A percentile compares a stretch with the other conserved stretches of the same genome.
Conservation (phyloP, 2,888 invertebrate genomes). For the Xylophagus ater region DNA sequence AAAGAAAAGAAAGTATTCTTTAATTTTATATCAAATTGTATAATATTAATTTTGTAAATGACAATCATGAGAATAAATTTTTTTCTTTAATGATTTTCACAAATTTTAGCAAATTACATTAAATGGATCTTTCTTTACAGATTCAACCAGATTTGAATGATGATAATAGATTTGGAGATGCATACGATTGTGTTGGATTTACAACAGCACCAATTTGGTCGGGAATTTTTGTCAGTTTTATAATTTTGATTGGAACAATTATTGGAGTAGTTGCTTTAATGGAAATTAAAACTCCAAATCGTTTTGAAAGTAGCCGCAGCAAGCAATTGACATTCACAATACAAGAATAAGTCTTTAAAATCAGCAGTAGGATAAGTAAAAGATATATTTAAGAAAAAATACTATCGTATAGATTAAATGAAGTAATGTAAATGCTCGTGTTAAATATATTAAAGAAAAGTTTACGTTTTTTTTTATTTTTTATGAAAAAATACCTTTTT, state of each 20-base stretch:
- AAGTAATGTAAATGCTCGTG: no score
- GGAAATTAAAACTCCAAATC: conserved; percentile 91
- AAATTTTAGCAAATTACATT: no score
- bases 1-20: no score
- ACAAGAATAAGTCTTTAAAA: conserved; percentile 65
- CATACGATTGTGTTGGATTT: conserved; percentile 85
- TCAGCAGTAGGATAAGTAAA: no score
- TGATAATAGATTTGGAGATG: conserved; percentile 52
- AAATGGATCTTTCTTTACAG: conserved; percentile 37
- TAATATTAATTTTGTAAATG: no score
- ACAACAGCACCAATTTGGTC: conserved; percentile 88
- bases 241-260: conserved; percentile 65
- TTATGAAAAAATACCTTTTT: no score
- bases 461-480: no score
- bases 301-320: conserved; percentile 92
- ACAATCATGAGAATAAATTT: background rate
- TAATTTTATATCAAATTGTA: background rate
- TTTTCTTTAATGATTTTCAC: conserved; percentile 42
- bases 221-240: conserved; percentile 67
- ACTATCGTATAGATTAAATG: no score
- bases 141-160: conserved; percentile 46
- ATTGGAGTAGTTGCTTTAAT: conserved; percentile 78
- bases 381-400: no score
- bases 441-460: no score
- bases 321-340: conserved; percentile 79